Percentiles rank a stretch among this genome's conserved stretches.
Evolutionary conservation across 2,888 invertebrate species (phyloP).

Genomic region (Polyommatus icarus): DNA sequence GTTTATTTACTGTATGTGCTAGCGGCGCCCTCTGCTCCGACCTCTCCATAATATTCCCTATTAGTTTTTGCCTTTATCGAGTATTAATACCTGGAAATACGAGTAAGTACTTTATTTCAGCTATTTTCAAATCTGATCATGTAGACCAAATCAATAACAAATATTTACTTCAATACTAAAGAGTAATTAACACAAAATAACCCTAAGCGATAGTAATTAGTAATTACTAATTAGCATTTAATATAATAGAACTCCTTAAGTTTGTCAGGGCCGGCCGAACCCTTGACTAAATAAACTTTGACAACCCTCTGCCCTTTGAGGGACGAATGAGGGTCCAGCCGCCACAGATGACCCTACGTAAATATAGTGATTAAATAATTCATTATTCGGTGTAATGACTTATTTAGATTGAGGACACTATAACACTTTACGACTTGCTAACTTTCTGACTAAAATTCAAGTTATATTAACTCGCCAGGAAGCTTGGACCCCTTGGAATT

Average conservation of each 20-base stretch:
- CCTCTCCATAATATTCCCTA: no score
- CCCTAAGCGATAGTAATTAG: background rate
- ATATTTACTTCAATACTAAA: background rate
- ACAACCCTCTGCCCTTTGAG: slow-evolving; percentile 5
- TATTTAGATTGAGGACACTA: background rate
- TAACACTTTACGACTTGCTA: background rate
- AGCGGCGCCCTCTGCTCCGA: no score
- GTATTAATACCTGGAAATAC: no score
- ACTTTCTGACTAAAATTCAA: no score
- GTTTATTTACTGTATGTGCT: no score
- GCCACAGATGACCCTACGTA: background rate
- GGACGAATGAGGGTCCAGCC: slow-evolving; percentile 1
- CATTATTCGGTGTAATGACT: slow-evolving; percentile 3
- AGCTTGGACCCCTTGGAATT: no score
- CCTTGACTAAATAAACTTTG: slow-evolving; percentile 24
- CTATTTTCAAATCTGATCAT: no score
- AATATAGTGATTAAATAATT: background rate
- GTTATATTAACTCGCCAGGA: no score
- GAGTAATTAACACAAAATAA: background rate
- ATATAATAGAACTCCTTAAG: background rate
- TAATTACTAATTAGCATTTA: background rate
- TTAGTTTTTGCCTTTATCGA: no score
- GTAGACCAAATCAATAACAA: background rate
- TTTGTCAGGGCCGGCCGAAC: background rate
- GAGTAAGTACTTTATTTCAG: no score